phyloP scores from a whole-genome alignment of 2,113 vertebrate genomes.

The Microcebus ravelobensis region DNA sequence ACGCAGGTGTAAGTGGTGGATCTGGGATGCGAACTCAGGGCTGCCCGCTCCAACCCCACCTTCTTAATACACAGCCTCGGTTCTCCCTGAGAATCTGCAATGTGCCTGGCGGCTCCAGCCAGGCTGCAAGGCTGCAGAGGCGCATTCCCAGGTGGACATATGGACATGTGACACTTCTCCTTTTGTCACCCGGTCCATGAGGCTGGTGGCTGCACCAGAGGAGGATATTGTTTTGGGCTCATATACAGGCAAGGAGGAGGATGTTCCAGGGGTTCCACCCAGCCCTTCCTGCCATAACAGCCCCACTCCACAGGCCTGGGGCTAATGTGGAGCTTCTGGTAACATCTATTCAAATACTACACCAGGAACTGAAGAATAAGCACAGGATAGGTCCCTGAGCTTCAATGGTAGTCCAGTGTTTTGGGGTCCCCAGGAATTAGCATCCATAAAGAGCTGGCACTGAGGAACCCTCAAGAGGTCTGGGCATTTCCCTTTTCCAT shows the following conservation, averaged over 20 bases:
- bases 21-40: neutral
- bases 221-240: neutral
- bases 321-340: neutral
- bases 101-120: too few species aligned
- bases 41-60: neutral
- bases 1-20: neutral
- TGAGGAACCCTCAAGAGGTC: neutral
- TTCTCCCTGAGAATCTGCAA: neutral
- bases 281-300: neutral
- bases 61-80: neutral
- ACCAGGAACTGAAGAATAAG: neutral
- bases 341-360: neutral
- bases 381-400: neutral
- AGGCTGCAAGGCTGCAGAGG: neutral
- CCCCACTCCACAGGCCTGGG: neutral
- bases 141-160: neutral
- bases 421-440: neutral
- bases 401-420: neutral
- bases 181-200: too few species aligned
- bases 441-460: neutral
- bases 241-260: neutral
- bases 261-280: neutral
- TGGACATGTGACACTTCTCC: rapidly evolving
- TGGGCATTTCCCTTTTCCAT: neutral
- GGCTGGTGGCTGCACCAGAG: rapidly evolving